phyloP scores from a whole-genome alignment of 2,888 invertebrate genomes.

The Hofmannophila pseudospretella region DNA sequence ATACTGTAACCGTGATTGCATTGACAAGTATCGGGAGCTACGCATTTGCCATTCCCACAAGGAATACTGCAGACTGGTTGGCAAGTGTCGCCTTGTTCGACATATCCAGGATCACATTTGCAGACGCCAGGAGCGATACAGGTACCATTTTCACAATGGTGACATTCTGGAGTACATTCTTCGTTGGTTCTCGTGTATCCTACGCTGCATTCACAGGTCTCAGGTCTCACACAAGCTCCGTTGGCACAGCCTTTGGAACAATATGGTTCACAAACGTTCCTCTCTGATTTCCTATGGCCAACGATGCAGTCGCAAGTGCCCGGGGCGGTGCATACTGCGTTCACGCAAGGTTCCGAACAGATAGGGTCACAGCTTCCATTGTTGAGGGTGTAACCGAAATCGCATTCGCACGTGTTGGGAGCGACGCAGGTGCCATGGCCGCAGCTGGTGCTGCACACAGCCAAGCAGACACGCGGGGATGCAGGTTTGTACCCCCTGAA shows the following conservation, averaged over 20 bases:
- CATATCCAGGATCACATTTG: slow-evolving; percentile 29
- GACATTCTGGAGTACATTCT: slow-evolving; percentile 24
- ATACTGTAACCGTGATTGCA: slow-evolving; percentile 22
- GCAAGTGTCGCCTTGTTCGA: slow-evolving; percentile 8
- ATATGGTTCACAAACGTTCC: slow-evolving; percentile 27
- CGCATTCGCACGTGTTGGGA: slow-evolving; percentile 24
- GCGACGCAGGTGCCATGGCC: slow-evolving; percentile 12
- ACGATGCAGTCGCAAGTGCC: slow-evolving; percentile 60
- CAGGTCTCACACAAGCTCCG: slow-evolving; percentile 27
- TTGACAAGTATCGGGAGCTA: slow-evolving; percentile 22
- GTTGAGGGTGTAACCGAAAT: slow-evolving; percentile 17
- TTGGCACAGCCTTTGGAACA: slow-evolving; percentile 29
- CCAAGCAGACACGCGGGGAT: slow-evolving; percentile 10
- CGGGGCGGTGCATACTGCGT: slow-evolving; percentile 67
- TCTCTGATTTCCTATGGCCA: slow-evolving; percentile 41
- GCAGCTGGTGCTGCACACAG: slow-evolving; percentile 18
- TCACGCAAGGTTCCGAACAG: slow-evolving; percentile 58
- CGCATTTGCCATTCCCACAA: slow-evolving; percentile 26
- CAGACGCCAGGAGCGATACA: slow-evolving; percentile 45
- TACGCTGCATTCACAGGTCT: slow-evolving; percentile 25
- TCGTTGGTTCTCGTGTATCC: slow-evolving; percentile 14
- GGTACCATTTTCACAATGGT: slow-evolving; percentile 35
- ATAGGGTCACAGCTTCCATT: slow-evolving; percentile 25
- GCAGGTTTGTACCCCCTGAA: slow-evolving; percentile 12
- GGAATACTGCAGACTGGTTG: slow-evolving; percentile 19